Percentiles rank a stretch among this genome's conserved stretches.
phyloP scores from a whole-genome alignment of 2,888 invertebrate genomes.

The Pterostichus niger region DNA sequence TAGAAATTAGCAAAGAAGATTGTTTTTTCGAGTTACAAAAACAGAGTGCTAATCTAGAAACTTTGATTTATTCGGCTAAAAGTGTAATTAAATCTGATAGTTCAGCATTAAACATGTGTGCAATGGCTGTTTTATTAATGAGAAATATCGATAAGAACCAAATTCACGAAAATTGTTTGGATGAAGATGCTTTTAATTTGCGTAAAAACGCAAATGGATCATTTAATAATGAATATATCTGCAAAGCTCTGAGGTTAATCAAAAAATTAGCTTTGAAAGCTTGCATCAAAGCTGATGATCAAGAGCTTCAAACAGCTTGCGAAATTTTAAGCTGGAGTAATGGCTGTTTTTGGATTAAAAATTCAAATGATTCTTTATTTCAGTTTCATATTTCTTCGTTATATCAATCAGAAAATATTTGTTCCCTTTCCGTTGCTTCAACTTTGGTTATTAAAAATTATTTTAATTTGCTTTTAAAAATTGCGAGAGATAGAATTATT shows the following conservation, averaged over 20 bases:
- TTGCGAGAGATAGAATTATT: constrained; percentile 22
- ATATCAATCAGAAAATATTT: constrained; percentile 49
- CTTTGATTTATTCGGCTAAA: constrained; percentile 69
- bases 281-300: constrained; percentile 68
- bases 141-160: constrained; percentile 68
- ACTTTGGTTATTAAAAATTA: constrained; percentile 41
- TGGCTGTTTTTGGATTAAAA: constrained; percentile 43
- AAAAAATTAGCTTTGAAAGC: constrained; percentile 70
- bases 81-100: constrained; percentile 69
- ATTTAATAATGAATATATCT: not conserved
- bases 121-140: constrained; percentile 70
- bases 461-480: constrained; percentile 32
- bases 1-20: constrained; percentile 69
- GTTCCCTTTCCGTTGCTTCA: constrained; percentile 14
- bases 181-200: not conserved
- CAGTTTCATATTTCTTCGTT: constrained; percentile 28
- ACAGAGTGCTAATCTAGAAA: constrained; percentile 69
- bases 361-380: not conserved
- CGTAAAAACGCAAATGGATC: not conserved
- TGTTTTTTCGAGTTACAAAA: constrained; percentile 70
- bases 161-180: not conserved
- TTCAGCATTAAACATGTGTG: constrained; percentile 69
- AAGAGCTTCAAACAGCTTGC: constrained; percentile 55
- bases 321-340: constrained; percentile 47
- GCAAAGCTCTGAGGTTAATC: constrained; percentile 60